Conservation (phyloP, 2,888 invertebrate species). For the Heteropelma amictum region DNA sequence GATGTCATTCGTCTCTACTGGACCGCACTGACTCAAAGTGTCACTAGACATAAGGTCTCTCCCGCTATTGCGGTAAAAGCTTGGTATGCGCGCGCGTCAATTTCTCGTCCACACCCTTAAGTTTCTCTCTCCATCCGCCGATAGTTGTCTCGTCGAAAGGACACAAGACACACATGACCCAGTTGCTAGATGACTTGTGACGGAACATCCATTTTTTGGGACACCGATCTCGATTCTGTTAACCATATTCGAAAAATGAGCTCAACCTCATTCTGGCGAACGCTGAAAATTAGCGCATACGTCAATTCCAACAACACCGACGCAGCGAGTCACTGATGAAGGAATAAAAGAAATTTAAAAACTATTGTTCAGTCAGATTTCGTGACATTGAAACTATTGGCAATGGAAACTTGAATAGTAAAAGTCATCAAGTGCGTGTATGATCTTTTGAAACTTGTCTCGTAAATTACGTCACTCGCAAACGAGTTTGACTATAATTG, state of each 20-base stretch:
- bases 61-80: slow-evolving; percentile 7
- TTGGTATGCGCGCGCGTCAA: not conserved
- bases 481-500: too few relatives aligned
- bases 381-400: too few relatives aligned
- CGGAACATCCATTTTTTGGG: not conserved
- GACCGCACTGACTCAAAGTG: slow-evolving; percentile 22
- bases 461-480: too few relatives aligned
- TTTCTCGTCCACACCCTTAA: slow-evolving; percentile 6
- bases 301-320: not conserved
- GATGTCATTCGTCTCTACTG: slow-evolving; percentile 34
- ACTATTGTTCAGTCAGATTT: too few relatives aligned
- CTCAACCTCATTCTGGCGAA: not conserved
- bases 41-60: not conserved
- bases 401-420: too few relatives aligned
- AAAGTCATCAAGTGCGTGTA: too few relatives aligned
- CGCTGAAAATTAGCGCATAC: not conserved
- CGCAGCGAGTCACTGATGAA: not conserved
- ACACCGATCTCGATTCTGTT: not conserved
- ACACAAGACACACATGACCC: slow-evolving; percentile 42
- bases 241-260: not conserved
- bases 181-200: slow-evolving; percentile 24
- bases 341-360: not conserved
- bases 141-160: slow-evolving; percentile 38
- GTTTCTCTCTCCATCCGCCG: slow-evolving; percentile 31
- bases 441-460: too few relatives aligned